phyloP scores from a whole-genome alignment of 2,888 invertebrate species.

The Pyrgus malvae region DNA sequence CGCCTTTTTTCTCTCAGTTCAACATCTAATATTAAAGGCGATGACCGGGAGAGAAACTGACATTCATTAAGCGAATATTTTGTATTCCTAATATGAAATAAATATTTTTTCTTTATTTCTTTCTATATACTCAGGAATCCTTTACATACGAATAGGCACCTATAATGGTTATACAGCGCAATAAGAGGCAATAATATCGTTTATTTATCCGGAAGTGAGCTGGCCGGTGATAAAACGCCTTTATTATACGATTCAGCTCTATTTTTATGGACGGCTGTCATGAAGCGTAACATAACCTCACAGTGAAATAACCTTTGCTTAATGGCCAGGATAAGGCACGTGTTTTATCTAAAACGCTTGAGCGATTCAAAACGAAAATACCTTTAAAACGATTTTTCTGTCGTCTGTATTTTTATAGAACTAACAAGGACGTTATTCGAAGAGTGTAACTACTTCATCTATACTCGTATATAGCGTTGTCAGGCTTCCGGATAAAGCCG shows the following conservation, averaged over 20 bases:
- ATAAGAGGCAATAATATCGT: neutral
- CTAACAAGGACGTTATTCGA: no score
- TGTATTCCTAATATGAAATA: no score
- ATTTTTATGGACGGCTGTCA: slow-evolving; percentile 14
- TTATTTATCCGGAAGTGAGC: slow-evolving; percentile 4
- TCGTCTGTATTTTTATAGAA: no score
- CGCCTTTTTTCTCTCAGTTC: no score
- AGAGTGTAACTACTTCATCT: no score
- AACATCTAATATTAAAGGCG: no score
- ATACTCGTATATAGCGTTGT: no score
- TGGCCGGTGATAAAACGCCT: slow-evolving; percentile 5
- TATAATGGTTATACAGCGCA: neutral
- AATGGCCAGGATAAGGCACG: neutral
- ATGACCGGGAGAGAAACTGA: no score
- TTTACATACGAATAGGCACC: neutral
- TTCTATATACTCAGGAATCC: no score
- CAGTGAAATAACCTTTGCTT: slow-evolving; percentile 14
- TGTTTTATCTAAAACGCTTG: neutral
- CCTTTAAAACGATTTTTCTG: neutral
- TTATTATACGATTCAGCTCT: slow-evolving; percentile 1
- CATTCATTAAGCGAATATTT: no score
- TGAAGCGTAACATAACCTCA: slow-evolving; percentile 13
- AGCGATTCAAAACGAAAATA: neutral
- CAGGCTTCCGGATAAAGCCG: no score
- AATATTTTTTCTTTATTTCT: no score